Evolutionary conservation across 2,888 invertebrate species (phyloP), one percentile per base, ranked within the genome.

Genomic region (Lacanobia oleracea): DNA sequence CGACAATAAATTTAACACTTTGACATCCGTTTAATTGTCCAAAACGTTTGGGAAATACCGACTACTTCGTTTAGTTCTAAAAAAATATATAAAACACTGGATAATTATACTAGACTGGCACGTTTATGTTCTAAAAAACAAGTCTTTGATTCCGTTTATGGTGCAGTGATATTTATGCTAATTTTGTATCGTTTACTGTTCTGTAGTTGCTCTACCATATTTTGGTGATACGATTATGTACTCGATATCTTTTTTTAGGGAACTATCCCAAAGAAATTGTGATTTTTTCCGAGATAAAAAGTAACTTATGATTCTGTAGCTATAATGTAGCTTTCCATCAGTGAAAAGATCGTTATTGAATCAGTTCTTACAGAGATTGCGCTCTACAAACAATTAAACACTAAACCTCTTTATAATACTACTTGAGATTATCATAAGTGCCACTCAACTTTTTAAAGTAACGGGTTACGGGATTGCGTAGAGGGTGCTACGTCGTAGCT

Each of bases 21-120:
- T 77, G 83, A 84, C 80, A 86, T 77, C 82, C 51, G 80, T 81
- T 82, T 87, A 86, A 85, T 88, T 84, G 83, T 77, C 75, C 56
- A 75, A 78, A 81, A 82, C 70, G 67, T 77, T 70, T 83, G 83
- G 89, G 88, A 82, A 89, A 87, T 85, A 83, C 90, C 86, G 43
- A 71, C 69, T 78, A 70, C 60, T 48, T 61, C n/a, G 67, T 74
- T 61, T 79, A 62, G 73, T 59, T 73, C n/a, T 18, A 62, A 73
- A 77, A 27, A 79, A 85, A 68, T 80, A 70, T 40, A 68, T 54
- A 66, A 69, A 71, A 73, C 77, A 74, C 51, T 72, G 23, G 61
- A 77, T 84, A 77, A 70, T 68, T 79, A 76, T 86, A 67, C 73
- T 21, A 40, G 65, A 69, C 68, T 33, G 45, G 56, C 72, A 62